Evolutionary conservation across 2,888 invertebrate species (phyloP), one percentile per base, ranked within the genome.

Genomic region (Acleris sparsana): DNA sequence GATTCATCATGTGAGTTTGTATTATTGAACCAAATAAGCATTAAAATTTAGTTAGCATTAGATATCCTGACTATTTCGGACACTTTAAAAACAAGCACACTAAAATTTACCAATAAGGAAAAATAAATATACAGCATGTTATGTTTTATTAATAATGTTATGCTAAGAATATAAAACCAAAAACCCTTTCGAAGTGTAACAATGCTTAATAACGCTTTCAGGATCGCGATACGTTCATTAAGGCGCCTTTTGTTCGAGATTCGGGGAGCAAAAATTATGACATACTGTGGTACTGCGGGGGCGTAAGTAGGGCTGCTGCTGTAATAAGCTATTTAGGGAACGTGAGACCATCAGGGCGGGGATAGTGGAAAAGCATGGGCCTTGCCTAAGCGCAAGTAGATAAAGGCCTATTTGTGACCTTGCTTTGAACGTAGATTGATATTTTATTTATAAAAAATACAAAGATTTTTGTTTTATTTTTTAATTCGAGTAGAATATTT

Each of bases 201-300:
- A 91, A 90, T 90, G 90, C 88, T 85, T 89, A 89, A 90, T 92
- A 92, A 92, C 83, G 91, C 85, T 86, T 89, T 86, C 80, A 86
- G 81, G 83, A 86, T 39, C 76, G 86, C 90, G 85, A 92, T 92
- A 91, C 89, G 85, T 92, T 92, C 91, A 90, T 92, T 92, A 92
- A 82, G 82, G 72, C 73, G 80, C 75, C 90, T 89, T 89, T 92
- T 92, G 92, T 92, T 90, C 87, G 73, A 75, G 86, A 86, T 83
- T 86, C 85, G 87, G 88, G 84, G 87, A 84, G 87, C 90, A 91
- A 91, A 92, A 92, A 92, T 92, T 92, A 90, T 91, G 89, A 92
- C 91, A 89, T 90, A 89, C 90, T 84, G 84, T 85, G 79, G 82
- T 82, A 87, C 78, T 81, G 85, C 77, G 85, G 86, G 84, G 86